Percentiles rank a stretch among this genome's conserved stretches.
phyloP scores from a whole-genome alignment of 30 jellyfish, hydroid and myxozoan genomes.

The Turritopsis dohrnii region DNA sequence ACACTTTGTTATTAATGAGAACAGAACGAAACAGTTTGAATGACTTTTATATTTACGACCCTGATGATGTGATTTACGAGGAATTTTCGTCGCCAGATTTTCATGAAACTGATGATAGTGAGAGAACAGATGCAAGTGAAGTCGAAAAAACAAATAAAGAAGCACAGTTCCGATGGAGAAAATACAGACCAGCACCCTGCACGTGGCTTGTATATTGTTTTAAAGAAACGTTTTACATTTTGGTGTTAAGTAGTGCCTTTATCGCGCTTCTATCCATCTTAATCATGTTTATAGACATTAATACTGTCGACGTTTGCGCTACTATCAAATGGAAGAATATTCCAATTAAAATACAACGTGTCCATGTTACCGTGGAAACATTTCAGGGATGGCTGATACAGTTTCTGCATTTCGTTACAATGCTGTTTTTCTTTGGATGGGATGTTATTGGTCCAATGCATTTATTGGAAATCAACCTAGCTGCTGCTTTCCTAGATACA shows the following conservation, averaged over 20 bases:
- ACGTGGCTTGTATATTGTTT: conserved; percentile 2
- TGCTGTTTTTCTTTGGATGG: conserved; percentile 13
- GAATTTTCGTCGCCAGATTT: conserved; percentile 1
- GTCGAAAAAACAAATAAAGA: background rate
- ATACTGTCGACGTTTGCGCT: conserved; percentile 18
- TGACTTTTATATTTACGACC: background rate
- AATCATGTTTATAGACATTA: conserved; percentile 8
- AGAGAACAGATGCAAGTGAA: background rate
- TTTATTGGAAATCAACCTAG: background rate
- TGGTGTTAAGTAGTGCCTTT: background rate
- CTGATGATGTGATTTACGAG: conserved; percentile 16
- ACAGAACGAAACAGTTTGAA: background rate
- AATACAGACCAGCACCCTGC: background rate
- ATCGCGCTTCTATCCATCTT: background rate
- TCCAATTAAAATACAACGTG: conserved; percentile 12
- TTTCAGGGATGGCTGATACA: conserved; percentile 18
- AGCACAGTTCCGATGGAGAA: background rate
- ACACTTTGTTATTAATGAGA: background rate
- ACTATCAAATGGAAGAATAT: background rate
- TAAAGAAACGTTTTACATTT: conserved; percentile 8
- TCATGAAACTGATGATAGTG: background rate
- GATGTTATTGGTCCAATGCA: conserved; percentile 8
- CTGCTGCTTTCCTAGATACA: conserved; percentile 22
- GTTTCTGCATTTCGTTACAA: background rate
- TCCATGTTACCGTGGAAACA: conserved; percentile 14